phyloP scores from a whole-genome alignment of 2,888 invertebrate genomes.

The Trissonchulus sp. region DNA sequence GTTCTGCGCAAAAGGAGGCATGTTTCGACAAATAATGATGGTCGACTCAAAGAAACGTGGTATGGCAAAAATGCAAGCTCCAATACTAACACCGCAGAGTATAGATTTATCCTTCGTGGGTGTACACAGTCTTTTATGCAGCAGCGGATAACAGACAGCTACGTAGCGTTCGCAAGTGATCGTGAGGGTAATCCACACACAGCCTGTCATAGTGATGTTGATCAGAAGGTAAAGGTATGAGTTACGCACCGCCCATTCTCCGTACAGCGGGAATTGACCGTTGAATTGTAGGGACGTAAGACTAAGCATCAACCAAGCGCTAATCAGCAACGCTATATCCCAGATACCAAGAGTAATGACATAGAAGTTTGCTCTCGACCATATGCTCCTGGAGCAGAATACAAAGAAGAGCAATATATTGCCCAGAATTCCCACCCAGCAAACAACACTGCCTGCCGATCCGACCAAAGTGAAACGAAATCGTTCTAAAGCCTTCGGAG shows the following conservation, averaged over 20 bases:
- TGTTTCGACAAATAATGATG: not conserved
- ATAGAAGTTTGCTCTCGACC: too few relatives aligned
- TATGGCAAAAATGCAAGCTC: not conserved
- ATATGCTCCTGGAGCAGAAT: not conserved
- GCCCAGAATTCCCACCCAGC: not conserved
- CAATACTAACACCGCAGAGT: not conserved
- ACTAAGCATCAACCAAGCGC: not conserved
- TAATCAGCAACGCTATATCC: not conserved
- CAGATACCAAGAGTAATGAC: not conserved
- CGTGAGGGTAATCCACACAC: slow-evolving; percentile 21
- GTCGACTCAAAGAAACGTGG: slow-evolving; percentile 11
- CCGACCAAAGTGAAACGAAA: not conserved
- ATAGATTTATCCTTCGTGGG: not conserved
- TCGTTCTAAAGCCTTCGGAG: too few relatives aligned
- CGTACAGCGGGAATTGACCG: not conserved
- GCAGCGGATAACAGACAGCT: slow-evolving; percentile 8
- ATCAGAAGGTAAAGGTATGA: not conserved
- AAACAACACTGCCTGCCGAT: not conserved
- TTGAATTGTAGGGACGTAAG: not conserved
- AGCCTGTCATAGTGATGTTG: slow-evolving; percentile 20
- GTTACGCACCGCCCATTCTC: slow-evolving; percentile 7
- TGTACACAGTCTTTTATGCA: not conserved
- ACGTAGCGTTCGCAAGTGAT: slow-evolving; percentile 21
- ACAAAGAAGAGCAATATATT: not conserved
- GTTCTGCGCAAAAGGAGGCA: not conserved